A percentile compares a stretch with the other conserved stretches of the same genome.
Evolutionary conservation across 2,888 invertebrate species (phyloP).

Genomic region (Euproctis similis): DNA sequence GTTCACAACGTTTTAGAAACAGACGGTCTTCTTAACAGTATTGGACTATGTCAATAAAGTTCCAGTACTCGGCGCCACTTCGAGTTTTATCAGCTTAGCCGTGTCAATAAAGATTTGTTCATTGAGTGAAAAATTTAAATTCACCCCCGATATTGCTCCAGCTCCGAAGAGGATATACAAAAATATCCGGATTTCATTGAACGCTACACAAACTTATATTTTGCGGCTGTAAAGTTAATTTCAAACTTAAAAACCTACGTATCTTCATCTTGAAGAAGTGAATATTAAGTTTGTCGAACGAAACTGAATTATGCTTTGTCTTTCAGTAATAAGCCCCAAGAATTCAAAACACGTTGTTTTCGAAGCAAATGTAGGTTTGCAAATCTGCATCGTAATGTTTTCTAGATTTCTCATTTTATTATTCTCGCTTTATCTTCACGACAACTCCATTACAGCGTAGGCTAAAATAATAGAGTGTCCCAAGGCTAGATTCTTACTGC

Average conservation of each 20-base stretch:
- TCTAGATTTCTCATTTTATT: constrained; percentile 18
- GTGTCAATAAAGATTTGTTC: constrained; percentile 41
- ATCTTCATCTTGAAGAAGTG: constrained; percentile 5
- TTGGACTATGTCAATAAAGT: constrained; percentile 26
- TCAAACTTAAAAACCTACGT: constrained; percentile 4
- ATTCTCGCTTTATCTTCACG: too few relatives aligned
- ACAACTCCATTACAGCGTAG: too few relatives aligned
- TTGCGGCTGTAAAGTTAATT: constrained; percentile 9
- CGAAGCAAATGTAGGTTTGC: constrained; percentile 15
- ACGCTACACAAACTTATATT: constrained; percentile 17
- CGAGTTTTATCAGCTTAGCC: constrained; percentile 26
- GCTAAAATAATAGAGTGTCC: too few relatives aligned
- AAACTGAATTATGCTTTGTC: constrained; percentile 22
- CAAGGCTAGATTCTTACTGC: too few relatives aligned
- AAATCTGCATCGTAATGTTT: constrained; percentile 20
- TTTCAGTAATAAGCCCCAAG: constrained; percentile 14
- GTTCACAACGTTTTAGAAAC: background rate
- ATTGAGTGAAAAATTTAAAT: constrained; percentile 45
- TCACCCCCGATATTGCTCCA: constrained; percentile 30
- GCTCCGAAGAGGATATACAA: constrained; percentile 29
- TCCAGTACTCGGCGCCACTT: constrained; percentile 12
- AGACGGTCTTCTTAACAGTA: constrained; percentile 21
- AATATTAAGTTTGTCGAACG: constrained; percentile 10
- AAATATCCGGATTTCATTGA: constrained; percentile 26
- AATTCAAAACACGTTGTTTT: constrained; percentile 20